Conservation (phyloP, 2,113 vertebrate genomes). For the Clarias batrachus region DNA sequence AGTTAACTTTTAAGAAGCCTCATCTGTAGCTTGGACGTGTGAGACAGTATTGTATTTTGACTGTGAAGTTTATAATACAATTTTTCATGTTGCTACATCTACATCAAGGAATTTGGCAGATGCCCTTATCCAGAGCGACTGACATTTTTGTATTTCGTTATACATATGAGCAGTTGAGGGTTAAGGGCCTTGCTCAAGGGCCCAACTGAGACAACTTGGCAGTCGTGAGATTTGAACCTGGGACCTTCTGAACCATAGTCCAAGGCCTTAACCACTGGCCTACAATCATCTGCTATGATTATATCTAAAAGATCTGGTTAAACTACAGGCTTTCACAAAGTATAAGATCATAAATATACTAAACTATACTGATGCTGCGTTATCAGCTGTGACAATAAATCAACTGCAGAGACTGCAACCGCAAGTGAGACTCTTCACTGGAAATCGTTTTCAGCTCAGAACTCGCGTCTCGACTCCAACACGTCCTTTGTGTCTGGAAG, state of each 20-base stretch:
- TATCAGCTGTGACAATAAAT: background rate
- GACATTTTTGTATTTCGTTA: too few species aligned
- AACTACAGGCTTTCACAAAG: background rate
- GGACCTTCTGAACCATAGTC: too few species aligned
- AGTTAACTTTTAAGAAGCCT: background rate
- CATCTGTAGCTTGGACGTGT: background rate
- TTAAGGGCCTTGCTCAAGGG: too few species aligned
- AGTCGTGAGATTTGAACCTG: too few species aligned
- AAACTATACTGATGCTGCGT: background rate
- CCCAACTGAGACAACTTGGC: too few species aligned
- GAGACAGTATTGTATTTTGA: background rate
- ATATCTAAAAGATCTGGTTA: background rate
- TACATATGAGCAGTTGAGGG: too few species aligned
- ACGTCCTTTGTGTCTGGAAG: background rate
- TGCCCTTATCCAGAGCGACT: too few species aligned
- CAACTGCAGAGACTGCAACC: background rate
- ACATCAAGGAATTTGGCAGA: too few species aligned
- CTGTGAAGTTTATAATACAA: background rate
- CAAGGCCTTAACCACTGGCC: too few species aligned
- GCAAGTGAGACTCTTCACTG: background rate
- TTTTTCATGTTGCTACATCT: background rate
- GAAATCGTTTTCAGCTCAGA: background rate
- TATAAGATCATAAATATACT: background rate
- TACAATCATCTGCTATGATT: too few species aligned
- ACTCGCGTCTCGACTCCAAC: background rate